Evolutionary conservation across 2,888 invertebrate species (phyloP), one percentile per base, ranked within the genome.

Genomic region (Cephonodes hylas): DNA sequence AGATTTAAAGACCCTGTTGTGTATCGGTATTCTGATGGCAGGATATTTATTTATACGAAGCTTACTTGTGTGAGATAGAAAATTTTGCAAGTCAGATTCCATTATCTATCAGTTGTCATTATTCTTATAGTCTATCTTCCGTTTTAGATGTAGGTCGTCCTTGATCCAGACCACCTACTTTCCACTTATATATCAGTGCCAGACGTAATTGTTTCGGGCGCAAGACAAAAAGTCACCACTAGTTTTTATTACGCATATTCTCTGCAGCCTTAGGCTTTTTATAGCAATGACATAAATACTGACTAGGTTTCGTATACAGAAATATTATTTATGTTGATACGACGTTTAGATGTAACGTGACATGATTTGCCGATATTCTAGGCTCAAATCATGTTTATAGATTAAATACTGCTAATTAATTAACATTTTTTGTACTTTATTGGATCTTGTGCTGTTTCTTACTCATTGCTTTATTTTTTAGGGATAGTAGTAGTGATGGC

Each of bases 161-260:
- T 23, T 45, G 45, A 23, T 23, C 22, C 23, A 23, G 10, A 46
- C 10, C 23, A 22, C 23, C 46, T n/a, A 5, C 23, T 46, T 10
- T 13, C 13, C 38, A 38, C 38, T 38, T 22, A 46, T 46, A 22
- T 23, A 22, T 23, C 45, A 45, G 10, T 13, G 46, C 46, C n/a
- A 46, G 46, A n/a, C 22, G 23, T 46, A 46, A 46, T 46, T 46
- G 23, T 46, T 22, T 46, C 23, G 5, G 13, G 13, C 23, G n/a
- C 13, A 45, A 45, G 13, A 38, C 38, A 46, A 13, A 22, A 46
- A 46, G 23, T 23, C 46, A 2, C 27, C 18, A 53, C 27, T 27
- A 18, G 27, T 53, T 23, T 46, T 46, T 53, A n/a, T 53, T 53
- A 53, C 48, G 48, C 48, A 53, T 53, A 53, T 27, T 53, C 15